Evolutionary conservation across 2,888 invertebrate genomes (phyloP).

Genomic region (Liposcelis brunnea): DNA sequence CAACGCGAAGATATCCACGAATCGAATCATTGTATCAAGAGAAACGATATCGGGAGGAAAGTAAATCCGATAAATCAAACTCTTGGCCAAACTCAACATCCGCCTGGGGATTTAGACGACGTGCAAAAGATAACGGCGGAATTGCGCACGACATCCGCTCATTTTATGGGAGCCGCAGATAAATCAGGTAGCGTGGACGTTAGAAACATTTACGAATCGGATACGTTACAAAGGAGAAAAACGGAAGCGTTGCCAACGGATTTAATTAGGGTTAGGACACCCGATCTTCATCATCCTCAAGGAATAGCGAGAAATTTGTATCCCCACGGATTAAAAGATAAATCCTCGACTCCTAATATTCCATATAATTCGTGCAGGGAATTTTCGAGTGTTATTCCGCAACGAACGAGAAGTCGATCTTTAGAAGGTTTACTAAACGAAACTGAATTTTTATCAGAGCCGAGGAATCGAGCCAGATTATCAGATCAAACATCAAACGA

Average conservation of each 20-base stretch:
- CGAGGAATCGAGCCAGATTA: slow-evolving; percentile 12
- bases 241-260: slow-evolving; percentile 27
- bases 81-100: slow-evolving; percentile 27
- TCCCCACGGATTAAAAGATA: slow-evolving; percentile 26
- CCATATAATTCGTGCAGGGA: slow-evolving; percentile 7
- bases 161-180: slow-evolving; percentile 23
- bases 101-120: slow-evolving; percentile 24
- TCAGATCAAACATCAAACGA: background rate
- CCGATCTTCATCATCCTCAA: slow-evolving; percentile 22
- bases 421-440: slow-evolving; percentile 40
- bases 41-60: slow-evolving; percentile 49
- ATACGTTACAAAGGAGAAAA: slow-evolving; percentile 40
- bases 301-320: slow-evolving; percentile 25
- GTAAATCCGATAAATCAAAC: slow-evolving; percentile 54
- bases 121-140: slow-evolving; percentile 25
- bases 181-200: slow-evolving; percentile 36
- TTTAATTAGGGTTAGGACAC: slow-evolving; percentile 21
- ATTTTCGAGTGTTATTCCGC: slow-evolving; percentile 5
- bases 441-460: too few relatives aligned
- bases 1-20: slow-evolving; percentile 39
- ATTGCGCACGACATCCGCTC: slow-evolving; percentile 23
- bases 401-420: slow-evolving; percentile 30
- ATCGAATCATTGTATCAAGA: slow-evolving; percentile 19
- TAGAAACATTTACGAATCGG: slow-evolving; percentile 54
- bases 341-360: slow-evolving; percentile 18